Evolutionary conservation across 1,140 invertebrate species (phyloP), one percentile per base, ranked within the genome.

Genomic region (Pogonognathellus flavescens): DNA sequence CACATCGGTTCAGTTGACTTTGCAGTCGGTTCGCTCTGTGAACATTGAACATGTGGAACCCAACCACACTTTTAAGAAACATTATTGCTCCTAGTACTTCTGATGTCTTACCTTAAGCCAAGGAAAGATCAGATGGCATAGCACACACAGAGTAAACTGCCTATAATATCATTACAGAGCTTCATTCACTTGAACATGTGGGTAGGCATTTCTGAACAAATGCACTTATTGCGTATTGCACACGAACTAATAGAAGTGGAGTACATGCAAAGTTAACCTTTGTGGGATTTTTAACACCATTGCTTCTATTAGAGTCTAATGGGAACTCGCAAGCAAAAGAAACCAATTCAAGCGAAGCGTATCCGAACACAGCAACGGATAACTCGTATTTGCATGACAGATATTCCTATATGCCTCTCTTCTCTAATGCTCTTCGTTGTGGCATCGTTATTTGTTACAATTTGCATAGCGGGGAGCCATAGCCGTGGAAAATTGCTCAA

Each of bases 401-500:
- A 41, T 41, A 41, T 41, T 41, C 31, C 31, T 41, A 41, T 41
- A 41, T 3, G 31, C 31, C 62, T 70, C 31, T 60, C 8, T 8
- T n/a, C 4, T 41, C 2, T 6, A 3, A 60, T 14, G 13, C 11
- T 66, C 22, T 25, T 13, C 10, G 11, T 1, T 16, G 1, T 66
- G 25, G 14, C 25, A 25, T 31, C 62, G 14, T 66, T 66, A 66
- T 66, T 66, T 66, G 62, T 66, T 66, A 66, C 62, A 66, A 66
- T 81, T 81, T 41, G 62, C 76, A 87, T 87, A 87, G 70, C 80
- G 16, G 41, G n/a, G 11, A 70, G 49, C 55, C 86, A 87, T n/a
- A 82, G 76, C 76, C 86, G 86, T 87, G 86, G 86, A 87, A 84
- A 87, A 87, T 87, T 87, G 50, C 53, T 41, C 84, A 31, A 55